Evolutionary conservation across 2,113 vertebrate species (phyloP).

Genomic region (Taurulus bubalis): DNA sequence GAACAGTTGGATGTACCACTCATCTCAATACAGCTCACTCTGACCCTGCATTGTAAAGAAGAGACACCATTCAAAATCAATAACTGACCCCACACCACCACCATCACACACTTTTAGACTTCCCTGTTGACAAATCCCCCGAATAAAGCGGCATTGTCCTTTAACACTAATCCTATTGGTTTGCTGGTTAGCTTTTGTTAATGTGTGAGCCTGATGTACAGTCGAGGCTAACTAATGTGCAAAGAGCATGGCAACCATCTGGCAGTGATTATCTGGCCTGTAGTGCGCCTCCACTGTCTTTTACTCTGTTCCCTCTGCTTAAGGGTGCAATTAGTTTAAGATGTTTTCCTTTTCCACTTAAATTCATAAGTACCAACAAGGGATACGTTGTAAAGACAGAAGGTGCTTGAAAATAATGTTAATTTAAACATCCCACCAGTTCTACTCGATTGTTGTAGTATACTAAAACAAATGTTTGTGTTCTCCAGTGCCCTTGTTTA

Average conservation of each 20-base stretch:
- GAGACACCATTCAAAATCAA: not conserved
- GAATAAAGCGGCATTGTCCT: not conserved
- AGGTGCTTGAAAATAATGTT: not conserved
- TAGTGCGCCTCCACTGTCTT: not conserved
- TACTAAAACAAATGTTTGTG: not conserved
- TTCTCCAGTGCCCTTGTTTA: not conserved
- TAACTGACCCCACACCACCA: not conserved
- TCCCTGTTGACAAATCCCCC: not conserved
- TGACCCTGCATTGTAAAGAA: not conserved
- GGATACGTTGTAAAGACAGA: not conserved
- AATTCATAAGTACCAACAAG: not conserved
- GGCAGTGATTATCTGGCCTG: constrained; percentile 47
- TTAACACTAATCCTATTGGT: constrained; percentile 17
- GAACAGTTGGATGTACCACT: not conserved
- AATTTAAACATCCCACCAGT: not conserved
- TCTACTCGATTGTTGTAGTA: not conserved
- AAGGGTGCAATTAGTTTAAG: constrained; percentile 21
- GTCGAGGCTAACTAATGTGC: constrained; percentile 8
- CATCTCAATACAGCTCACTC: not conserved
- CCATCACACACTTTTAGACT: not conserved
- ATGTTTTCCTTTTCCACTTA: not conserved
- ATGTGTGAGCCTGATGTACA: constrained; percentile 13
- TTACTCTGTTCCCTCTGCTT: constrained; percentile 18
- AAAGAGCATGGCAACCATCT: constrained; percentile 47
- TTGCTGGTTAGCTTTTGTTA: constrained; percentile 11